phyloP scores from a whole-genome alignment of 37 sponge, comb jelly and placozoan species.

The Hormiphora californensis region DNA sequence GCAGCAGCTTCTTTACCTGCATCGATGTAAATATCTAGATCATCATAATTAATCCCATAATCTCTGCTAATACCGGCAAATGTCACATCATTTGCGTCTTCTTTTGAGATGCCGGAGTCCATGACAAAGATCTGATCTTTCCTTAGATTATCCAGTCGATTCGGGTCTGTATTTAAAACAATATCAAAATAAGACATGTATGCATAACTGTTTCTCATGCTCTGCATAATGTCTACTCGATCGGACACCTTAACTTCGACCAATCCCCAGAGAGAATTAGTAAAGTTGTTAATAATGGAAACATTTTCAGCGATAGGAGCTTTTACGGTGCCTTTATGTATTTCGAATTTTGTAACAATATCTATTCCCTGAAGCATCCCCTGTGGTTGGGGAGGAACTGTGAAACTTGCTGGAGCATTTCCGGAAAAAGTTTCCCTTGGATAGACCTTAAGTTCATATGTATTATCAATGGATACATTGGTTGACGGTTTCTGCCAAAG shows the following conservation, averaged over 20 bases:
- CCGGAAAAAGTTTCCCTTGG: not conserved
- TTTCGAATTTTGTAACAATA: not conserved
- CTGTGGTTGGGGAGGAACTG: not conserved
- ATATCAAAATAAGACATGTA: not conserved
- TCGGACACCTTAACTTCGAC: not conserved
- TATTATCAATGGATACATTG: not conserved
- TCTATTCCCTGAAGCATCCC: not conserved
- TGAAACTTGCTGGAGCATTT: not conserved
- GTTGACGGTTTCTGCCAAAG: not conserved
- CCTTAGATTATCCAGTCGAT: not conserved
- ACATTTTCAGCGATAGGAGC: not conserved
- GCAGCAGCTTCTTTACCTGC: not conserved
- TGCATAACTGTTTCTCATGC: constrained; percentile 7
- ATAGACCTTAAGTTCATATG: not conserved
- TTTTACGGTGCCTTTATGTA: not conserved
- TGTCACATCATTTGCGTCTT: not conserved
- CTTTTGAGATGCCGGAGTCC: not conserved
- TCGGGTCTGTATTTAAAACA: not conserved
- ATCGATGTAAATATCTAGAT: not conserved
- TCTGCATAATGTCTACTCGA: not conserved
- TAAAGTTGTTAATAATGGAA: not conserved
- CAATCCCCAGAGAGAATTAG: not conserved
- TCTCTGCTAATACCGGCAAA: too few relatives aligned
- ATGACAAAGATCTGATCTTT: not conserved
- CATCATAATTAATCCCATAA: too few relatives aligned